phyloP scores from a whole-genome alignment of 2,113 vertebrate species.

The Notechis scutatus region DNA sequence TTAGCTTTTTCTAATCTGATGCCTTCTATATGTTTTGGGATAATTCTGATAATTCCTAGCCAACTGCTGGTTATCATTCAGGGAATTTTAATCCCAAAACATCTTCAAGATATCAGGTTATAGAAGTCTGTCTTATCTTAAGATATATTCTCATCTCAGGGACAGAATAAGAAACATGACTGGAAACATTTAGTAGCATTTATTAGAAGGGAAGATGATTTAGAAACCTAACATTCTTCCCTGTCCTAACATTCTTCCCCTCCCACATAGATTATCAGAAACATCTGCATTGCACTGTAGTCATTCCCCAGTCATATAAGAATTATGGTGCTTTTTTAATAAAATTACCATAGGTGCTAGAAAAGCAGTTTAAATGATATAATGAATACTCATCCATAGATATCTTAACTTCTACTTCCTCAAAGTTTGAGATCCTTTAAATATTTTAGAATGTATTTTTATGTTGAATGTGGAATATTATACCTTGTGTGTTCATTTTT shows the following conservation, averaged over 20 bases:
- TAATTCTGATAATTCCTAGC: neutral
- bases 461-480: slow-evolving; percentile 1
- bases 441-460: slow-evolving; percentile 19
- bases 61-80: neutral
- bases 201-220: slow-evolving; percentile 45
- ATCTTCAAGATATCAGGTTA: neutral
- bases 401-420: neutral
- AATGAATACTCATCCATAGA: slow-evolving; percentile 21
- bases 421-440: neutral
- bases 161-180: neutral
- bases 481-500: neutral
- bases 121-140: neutral
- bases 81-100: neutral
- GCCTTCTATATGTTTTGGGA: neutral
- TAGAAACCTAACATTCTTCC: slow-evolving; percentile 41
- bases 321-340: slow-evolving; percentile 26
- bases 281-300: slow-evolving; percentile 41
- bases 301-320: neutral
- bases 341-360: slow-evolving; percentile 55
- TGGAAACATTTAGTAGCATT: slow-evolving; percentile 2
- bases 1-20: neutral
- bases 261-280: slow-evolving; percentile 38
- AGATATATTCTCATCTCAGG: neutral
- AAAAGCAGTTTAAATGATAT: slow-evolving; percentile 46
- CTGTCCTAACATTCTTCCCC: slow-evolving; percentile 9